A percentile compares a stretch with the other conserved stretches of the same genome.
Conservation (phyloP, 53 echinoderm and acorn worm species). For the Holothuria leucospilota region DNA sequence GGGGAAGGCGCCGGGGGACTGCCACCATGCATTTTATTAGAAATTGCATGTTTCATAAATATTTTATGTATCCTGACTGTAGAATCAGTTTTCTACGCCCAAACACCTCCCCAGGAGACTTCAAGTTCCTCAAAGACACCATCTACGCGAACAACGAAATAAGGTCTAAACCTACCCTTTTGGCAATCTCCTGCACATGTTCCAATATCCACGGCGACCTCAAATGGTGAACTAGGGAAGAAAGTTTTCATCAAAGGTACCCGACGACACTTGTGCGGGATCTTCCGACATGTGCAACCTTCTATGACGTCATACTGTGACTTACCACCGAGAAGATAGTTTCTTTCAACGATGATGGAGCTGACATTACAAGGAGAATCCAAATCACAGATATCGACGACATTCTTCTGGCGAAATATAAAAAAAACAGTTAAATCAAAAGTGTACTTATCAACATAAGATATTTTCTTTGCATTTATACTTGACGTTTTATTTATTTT, state of each 20-base stretch:
- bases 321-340: background rate
- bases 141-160: no score
- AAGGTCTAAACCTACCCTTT: background rate
- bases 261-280: background rate
- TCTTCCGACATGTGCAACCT: slow-evolving; percentile 4
- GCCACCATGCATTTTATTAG: no score
- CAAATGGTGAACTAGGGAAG: slow-evolving; percentile 31
- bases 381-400: background rate
- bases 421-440: no score
- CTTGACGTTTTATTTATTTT: no score
- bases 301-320: slow-evolving; percentile 9
- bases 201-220: slow-evolving; percentile 24
- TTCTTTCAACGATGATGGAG: background rate
- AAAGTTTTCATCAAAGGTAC: background rate
- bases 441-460: no score
- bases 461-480: no score
- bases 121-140: no score
- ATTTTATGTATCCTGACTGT: no score
- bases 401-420: background rate
- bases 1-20: no score
- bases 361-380: slow-evolving; percentile 1
- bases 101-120: no score
- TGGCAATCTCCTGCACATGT: background rate
- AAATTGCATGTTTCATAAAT: no score
- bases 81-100: no score